These are phyloP conservation scores for Eupithecia dodoneata DNA, from an alignment of 2,888 invertebrate genomes.

Conservation along the genomic window DNA sequence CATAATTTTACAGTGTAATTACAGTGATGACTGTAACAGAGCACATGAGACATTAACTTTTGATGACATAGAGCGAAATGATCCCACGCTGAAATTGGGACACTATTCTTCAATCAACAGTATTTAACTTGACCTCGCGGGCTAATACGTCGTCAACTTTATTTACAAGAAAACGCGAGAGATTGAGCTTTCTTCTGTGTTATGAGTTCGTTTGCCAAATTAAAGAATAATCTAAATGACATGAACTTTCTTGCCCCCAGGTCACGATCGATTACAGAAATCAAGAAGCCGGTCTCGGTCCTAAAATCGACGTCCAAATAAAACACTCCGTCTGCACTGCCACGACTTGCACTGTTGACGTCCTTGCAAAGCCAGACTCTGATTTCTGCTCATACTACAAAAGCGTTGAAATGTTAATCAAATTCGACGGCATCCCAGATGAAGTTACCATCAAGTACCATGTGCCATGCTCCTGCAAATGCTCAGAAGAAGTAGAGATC, in stretches of 20 bases:
- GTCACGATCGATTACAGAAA: constrained; percentile 10
- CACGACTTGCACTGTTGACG: constrained; percentile 46
- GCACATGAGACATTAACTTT: constrained; percentile 13
- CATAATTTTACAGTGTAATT: constrained; percentile 6
- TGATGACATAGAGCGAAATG: constrained; percentile 10
- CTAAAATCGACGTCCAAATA: constrained; percentile 15
- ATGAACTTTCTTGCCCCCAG: constrained; percentile 16
- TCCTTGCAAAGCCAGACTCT: constrained; percentile 46
- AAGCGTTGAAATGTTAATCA: constrained; percentile 14
- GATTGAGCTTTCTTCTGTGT: not conserved
- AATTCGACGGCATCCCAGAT: constrained; percentile 52
- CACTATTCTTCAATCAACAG: not conserved
- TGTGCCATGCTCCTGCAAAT: constrained; percentile 70
- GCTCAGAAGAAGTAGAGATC: constrained; percentile 57
- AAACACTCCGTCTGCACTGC: not conserved
- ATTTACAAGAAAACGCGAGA: not conserved
- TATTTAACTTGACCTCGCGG: not conserved
- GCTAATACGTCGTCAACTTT: not conserved
- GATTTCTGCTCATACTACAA: constrained; percentile 60
- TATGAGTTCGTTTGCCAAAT: not conserved
- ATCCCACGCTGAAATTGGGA: constrained; percentile 18
- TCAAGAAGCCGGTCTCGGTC: not conserved
- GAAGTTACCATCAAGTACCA: constrained; percentile 57
- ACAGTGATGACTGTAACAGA: constrained; percentile 26
- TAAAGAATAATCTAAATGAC: not conserved